Conservation (phyloP, 1,140 invertebrate genomes). For the Hypsibius dujardini region DNA sequence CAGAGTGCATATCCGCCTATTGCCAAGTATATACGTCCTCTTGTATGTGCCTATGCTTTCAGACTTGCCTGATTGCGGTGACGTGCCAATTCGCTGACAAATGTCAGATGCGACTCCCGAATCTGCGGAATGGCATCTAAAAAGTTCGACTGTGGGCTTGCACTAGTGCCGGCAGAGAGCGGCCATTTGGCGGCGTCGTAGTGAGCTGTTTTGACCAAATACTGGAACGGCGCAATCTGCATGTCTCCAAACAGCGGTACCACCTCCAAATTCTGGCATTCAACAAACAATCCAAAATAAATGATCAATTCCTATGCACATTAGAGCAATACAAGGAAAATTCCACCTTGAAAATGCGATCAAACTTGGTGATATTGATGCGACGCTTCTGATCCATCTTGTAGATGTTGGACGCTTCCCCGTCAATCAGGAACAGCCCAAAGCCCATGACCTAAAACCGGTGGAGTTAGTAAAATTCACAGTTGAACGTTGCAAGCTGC, state of each 20-base stretch:
- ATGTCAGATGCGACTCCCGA: conserved; percentile 87
- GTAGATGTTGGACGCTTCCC: conserved; percentile 78
- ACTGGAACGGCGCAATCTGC: conserved; percentile 98
- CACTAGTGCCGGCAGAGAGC: conserved; percentile 52
- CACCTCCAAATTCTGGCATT: conserved; percentile 58
- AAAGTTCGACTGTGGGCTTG: conserved; percentile 81
- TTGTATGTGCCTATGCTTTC: too few relatives aligned
- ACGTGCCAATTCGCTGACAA: conserved; percentile 83
- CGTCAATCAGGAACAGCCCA: conserved; percentile 89
- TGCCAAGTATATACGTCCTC: too few relatives aligned
- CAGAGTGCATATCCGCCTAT: too few relatives aligned
- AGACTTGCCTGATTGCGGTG: conserved; percentile 68
- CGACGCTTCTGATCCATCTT: conserved; percentile 93
- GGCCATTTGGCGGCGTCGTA: conserved; percentile 87
- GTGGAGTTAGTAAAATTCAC: too few relatives aligned
- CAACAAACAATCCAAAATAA: background rate
- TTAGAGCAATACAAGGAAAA: background rate
- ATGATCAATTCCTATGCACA: too few relatives aligned
- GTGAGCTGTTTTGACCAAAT: conserved; percentile 83
- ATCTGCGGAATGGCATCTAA: conserved; percentile 87
- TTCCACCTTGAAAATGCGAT: conserved; percentile 83
- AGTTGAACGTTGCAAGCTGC: too few relatives aligned
- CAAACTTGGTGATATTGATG: conserved; percentile 78
- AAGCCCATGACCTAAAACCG: conserved; percentile 72
- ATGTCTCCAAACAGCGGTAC: conserved; percentile 97